Evolutionary conservation across 2,888 invertebrate genomes (phyloP).

Genomic region (Microplitis manilae): DNA sequence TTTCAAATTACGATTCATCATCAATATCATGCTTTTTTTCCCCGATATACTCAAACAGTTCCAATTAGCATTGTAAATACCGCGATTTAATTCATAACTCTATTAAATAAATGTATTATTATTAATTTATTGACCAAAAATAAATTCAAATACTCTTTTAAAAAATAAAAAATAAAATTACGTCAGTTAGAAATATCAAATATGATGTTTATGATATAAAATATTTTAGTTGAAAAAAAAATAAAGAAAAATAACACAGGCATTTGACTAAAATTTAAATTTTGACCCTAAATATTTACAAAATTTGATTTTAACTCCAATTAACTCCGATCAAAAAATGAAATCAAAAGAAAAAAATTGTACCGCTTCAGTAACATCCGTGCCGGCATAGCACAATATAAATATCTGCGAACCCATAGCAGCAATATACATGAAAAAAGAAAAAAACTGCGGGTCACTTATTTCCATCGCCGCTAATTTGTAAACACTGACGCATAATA

Average conservation of each 20-base stretch:
- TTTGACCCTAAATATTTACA: too few species aligned
- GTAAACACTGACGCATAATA: constrained; percentile 28
- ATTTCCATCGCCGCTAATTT: background rate
- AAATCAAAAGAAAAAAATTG: background rate
- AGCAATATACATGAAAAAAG: background rate
- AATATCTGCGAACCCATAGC: constrained; percentile 7
- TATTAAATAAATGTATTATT: constrained; percentile 17
- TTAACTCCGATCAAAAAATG: too few species aligned
- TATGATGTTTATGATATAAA: too few species aligned
- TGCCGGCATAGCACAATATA: constrained; percentile 16
- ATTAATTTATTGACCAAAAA: background rate
- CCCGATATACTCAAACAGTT: background rate
- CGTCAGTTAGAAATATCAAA: too few species aligned
- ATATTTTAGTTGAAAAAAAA: too few species aligned
- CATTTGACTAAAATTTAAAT: too few species aligned
- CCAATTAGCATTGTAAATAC: constrained; percentile 44
- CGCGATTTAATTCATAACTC: constrained; percentile 37
- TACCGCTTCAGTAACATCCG: constrained; percentile 22
- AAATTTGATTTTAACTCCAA: too few species aligned
- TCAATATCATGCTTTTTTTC: constrained; percentile 15
- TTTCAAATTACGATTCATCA: background rate
- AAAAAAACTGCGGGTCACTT: background rate
- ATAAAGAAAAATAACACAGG: too few species aligned
- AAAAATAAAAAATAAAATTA: too few species aligned
- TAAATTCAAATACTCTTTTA: too few species aligned